Base-by-base conservation (phyloP, 2,113 vertebrate genomes). In the Heterotilapia buettikoferi region DNA sequence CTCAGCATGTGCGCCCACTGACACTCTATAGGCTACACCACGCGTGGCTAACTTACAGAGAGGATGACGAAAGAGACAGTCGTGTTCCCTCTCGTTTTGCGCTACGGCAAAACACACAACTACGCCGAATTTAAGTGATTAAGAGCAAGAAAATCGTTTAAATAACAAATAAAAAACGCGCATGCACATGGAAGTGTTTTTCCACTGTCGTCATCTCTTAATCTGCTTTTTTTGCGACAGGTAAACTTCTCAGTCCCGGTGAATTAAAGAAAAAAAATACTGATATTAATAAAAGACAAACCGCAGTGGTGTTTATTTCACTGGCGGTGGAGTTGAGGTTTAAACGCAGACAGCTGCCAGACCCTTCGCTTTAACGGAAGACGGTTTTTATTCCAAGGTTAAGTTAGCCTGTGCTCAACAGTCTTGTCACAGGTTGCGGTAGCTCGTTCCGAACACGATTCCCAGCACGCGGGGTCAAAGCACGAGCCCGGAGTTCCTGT, bases 331-430 rank as follows among this genome's bases (percentile, higher is more conserved):
- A 31, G 56, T 24, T 16, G 18, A 24, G 14, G 24, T 5, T 26
- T 40, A 38, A 40, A 21, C 14, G 45, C 66, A 81, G 73, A 88
- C 61, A 71, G 53, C 79, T 29, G 21, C 31, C 84, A 87, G 86
- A 88, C 73, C 53, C 56, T n/a, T 38, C 36, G 9, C 82, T 83
- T 24, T 80, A 40, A 26, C 13, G 6, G 26, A 26, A 26, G 54
- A 52, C 47, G 16, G 56, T 43, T 54, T 53, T 54, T 80, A 76
- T 86, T 92, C 93, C 92, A 94, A 96, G 94, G 94, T 95, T 95
- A 95, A 94, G 47, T 95, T 92, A 85, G 76, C 93, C 86, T 76
- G 78, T n/a, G 89, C 84, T 93, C 94, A 94, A 95, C 94, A 95
- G 92, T 91, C 73, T 90, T 83, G 84, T 93, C 94, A 95, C 93